These are phyloP conservation scores for Eutolmus rufibarbis DNA, from an alignment of 2,888 invertebrate genomes.

Conservation along the genomic window DNA sequence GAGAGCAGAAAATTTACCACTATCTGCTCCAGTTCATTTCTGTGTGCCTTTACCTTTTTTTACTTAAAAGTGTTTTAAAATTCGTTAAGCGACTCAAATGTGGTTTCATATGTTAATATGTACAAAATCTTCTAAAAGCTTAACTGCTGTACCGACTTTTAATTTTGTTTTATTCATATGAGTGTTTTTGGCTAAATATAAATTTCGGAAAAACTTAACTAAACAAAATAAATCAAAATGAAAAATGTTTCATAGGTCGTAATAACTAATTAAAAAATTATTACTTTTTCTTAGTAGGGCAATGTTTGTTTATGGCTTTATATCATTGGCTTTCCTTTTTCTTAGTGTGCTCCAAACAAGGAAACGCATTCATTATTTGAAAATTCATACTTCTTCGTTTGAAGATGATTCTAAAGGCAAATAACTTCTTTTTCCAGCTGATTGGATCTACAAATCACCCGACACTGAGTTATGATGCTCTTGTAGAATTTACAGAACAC, in stretches of 20 bases:
- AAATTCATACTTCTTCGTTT: neutral
- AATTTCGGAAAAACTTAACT: neutral
- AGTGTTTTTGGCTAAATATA: neutral
- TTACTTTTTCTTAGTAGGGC: neutral
- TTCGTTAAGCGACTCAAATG: too few species aligned
- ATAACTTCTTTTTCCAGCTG: slow-evolving; percentile 41
- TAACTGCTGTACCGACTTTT: too few species aligned
- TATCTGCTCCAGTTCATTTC: too few species aligned
- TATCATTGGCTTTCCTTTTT: neutral
- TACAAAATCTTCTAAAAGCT: too few species aligned
- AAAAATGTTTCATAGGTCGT: neutral
- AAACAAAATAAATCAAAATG: neutral
- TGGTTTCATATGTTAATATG: too few species aligned
- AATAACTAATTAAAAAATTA: neutral
- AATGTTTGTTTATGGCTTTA: neutral
- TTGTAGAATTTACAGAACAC: slow-evolving; percentile 95
- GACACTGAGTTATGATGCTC: slow-evolving; percentile 82
- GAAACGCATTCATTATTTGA: neutral
- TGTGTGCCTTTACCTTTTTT: too few species aligned
- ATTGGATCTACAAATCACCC: slow-evolving; percentile 53
- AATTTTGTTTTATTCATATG: too few species aligned
- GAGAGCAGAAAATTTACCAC: too few species aligned
- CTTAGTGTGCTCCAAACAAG: neutral
- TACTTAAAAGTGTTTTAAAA: too few species aligned
- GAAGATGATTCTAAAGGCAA: neutral